Evolutionary conservation across 2,113 vertebrate species (phyloP).

Genomic region (Phrynocephalus versicolor): DNA sequence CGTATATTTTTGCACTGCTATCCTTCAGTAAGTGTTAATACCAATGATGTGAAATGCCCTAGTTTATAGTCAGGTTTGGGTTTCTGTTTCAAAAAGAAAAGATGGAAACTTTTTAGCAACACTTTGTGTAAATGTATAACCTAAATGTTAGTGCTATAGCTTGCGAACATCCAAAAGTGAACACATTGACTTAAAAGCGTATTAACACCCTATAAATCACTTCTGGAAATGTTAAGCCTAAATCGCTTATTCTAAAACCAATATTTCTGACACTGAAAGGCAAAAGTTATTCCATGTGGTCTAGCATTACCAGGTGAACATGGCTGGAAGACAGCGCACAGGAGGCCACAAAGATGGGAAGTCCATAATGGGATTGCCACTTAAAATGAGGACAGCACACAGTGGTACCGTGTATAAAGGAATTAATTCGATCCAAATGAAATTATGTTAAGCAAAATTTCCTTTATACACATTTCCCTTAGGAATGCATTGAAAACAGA

Average conservation of each 20-base stretch:
- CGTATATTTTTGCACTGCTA: constrained; percentile 6
- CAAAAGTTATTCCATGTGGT: neutral
- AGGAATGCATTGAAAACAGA: too few relatives aligned
- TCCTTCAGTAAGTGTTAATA: constrained; percentile 19
- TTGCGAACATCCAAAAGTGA: neutral
- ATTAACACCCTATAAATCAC: constrained; percentile 5
- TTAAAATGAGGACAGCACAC: neutral
- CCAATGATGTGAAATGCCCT: constrained; percentile 4
- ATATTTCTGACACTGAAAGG: neutral
- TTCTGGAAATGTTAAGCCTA: neutral
- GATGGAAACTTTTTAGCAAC: neutral
- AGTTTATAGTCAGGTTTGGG: neutral
- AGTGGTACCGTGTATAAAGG: too few relatives aligned
- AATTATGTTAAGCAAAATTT: too few relatives aligned
- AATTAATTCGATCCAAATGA: too few relatives aligned
- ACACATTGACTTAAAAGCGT: neutral
- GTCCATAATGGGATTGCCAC: neutral
- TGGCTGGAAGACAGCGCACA: neutral
- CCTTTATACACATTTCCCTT: too few relatives aligned
- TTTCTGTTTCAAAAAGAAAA: constrained; percentile 10
- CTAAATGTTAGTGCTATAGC: neutral
- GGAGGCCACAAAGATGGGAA: neutral
- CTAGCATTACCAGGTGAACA: neutral
- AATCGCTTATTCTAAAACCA: neutral
- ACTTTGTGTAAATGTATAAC: constrained; percentile 12